Evolutionary conservation across 2,797 vertebrate genomes (phyloP).

Genomic region (Pachyuromys duprasi): DNA sequence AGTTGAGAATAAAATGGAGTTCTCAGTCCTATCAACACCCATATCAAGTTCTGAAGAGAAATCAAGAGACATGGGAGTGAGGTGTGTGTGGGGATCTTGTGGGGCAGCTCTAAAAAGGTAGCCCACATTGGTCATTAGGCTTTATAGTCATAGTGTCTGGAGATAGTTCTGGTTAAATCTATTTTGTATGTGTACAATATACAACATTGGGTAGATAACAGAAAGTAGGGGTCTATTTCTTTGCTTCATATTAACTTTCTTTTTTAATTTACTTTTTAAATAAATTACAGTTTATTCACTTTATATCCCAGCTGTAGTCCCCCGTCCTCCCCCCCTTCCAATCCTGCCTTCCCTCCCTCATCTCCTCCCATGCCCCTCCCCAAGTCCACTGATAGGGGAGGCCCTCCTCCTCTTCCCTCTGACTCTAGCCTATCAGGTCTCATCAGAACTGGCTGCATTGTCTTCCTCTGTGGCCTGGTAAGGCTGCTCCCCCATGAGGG

Average conservation of each 20-base stretch:
- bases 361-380: too few species aligned
- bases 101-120: not conserved
- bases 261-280: too few species aligned
- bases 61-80: not conserved
- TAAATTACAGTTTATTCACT: too few species aligned
- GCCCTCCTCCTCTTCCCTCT: too few species aligned
- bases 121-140: not conserved
- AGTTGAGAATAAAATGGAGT: not conserved
- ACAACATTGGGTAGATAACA: not conserved
- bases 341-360: too few species aligned
- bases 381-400: too few species aligned
- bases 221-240: not conserved
- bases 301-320: too few species aligned
- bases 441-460: too few species aligned
- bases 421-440: too few species aligned
- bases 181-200: not conserved
- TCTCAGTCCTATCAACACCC: not conserved
- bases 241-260: not conserved
- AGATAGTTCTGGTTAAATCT: not conserved
- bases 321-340: too few species aligned
- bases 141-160: not conserved
- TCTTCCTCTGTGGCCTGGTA: too few species aligned
- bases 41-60: not conserved
- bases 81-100: not conserved
- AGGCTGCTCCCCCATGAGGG: too few species aligned